These are phyloP conservation scores for Myrmecobius fasciatus DNA, from an alignment of 2,113 vertebrate genomes.

Conservation along the genomic window DNA sequence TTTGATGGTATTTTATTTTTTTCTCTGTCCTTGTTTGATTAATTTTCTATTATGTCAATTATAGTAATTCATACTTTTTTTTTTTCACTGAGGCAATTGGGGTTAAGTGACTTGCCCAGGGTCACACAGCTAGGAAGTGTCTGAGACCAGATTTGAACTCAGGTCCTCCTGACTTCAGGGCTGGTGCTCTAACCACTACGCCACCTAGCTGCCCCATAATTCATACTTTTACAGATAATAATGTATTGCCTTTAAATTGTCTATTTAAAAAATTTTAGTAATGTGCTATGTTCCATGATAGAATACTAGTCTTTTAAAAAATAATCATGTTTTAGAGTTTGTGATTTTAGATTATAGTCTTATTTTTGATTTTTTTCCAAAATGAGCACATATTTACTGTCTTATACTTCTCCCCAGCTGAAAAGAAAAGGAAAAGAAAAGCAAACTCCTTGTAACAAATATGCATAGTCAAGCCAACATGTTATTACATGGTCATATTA, in stretches of 20 bases:
- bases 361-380: background rate
- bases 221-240: background rate
- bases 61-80: background rate
- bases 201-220: no score
- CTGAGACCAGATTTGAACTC: no score
- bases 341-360: background rate
- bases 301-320: no score
- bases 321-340: background rate
- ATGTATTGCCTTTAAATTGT: background rate
- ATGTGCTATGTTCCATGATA: background rate
- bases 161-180: no score
- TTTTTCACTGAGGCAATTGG: no score
- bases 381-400: background rate
- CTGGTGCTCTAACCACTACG: no score
- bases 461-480: background rate
- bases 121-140: no score
- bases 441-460: background rate
- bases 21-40: background rate
- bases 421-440: background rate
- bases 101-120: no score
- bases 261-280: background rate
- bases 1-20: background rate
- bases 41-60: background rate
- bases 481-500: background rate
- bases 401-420: background rate